Evolutionary conservation across 1,140 invertebrate species (phyloP), one percentile per base, ranked within the genome.

Genomic region (Ctenoplectra terminalis): DNA sequence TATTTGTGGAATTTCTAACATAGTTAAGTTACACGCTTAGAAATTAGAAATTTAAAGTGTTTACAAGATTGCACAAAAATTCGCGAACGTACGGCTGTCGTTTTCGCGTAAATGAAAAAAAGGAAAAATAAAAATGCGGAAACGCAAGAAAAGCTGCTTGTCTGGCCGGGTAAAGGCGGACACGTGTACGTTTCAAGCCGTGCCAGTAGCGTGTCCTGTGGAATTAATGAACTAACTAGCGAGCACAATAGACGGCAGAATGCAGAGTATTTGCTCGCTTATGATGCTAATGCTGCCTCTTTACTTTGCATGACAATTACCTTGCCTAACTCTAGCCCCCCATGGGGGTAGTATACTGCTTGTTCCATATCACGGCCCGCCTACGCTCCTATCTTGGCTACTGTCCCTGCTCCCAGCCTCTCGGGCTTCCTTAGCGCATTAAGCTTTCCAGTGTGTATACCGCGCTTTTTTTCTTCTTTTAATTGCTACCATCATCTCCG

Each of bases 221-320:
- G 89, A 92, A 92, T 91, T 92, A 92, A 92, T 92, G 90, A 92
- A 91, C 89, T 92, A 92, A 92, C 89, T 90, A 90, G 89, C 83
- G 88, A 85, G 86, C 77, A 92, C 90, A 91, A 91, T 91, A 85
- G 85, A 69, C 80, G 82, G 20, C 81, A 83, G 76, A 83, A 83
- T 71, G 80, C 85, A 72, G 87, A 90, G 87, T 91, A 92, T 92
- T 92, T 92, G 88, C 84, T 83, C 88, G 90, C 89, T 91, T 91
- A 90, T 90, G 91, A 92, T 92, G 91, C 90, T 92, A 92, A 92
- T 91, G 90, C 88, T 82, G 84, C 84, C 90, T 90, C 90, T 91
- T 91, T 89, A 90, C 89, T 91, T 90, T 92, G 91, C 91, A 92
- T 92, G 88, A 92, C 91, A 92, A 92, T 92, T 91, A 91, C 88